A percentile compares a stretch with the other conserved stretches of the same genome.
phyloP scores from a whole-genome alignment of 2,113 vertebrate genomes.

The Chloropsis hardwickii region DNA sequence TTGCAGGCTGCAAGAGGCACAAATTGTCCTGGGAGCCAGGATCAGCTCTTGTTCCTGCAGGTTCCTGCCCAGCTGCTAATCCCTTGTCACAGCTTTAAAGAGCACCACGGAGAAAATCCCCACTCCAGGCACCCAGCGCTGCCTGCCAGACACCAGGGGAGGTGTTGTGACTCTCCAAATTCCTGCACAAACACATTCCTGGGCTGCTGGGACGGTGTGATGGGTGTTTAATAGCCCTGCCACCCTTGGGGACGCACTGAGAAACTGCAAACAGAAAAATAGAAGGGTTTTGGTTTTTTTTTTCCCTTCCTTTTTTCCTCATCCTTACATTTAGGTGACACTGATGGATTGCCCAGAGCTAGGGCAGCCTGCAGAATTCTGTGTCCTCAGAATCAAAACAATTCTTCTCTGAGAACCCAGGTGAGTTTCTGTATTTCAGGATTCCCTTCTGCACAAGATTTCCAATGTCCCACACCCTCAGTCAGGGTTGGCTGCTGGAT shows the following conservation, averaged over 20 bases:
- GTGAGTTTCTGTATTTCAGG: neutral
- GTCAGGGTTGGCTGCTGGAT: neutral
- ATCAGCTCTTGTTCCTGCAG: neutral
- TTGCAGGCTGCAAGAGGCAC: neutral
- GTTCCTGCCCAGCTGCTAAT: constrained; percentile 18
- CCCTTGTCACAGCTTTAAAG: constrained; percentile 8
- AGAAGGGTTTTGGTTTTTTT: neutral
- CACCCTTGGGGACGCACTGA: neutral
- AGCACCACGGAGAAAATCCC: neutral
- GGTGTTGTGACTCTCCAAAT: neutral
- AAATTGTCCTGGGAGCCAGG: neutral
- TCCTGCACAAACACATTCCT: neutral
- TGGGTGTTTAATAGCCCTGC: neutral
- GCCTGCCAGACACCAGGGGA: neutral
- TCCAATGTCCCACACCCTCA: fast-evolving
- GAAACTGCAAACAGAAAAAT: neutral
- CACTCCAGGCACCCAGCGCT: neutral
- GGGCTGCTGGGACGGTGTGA: neutral
- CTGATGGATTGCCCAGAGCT: neutral
- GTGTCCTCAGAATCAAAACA: neutral
- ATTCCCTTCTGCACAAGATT: neutral
- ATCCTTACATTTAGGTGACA: neutral
- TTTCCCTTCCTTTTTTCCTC: neutral
- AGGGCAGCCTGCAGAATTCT: neutral
- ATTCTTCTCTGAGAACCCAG: neutral